Base-by-base conservation (phyloP, 2,797 vertebrate genomes). In the Danio albolineatus region DNA sequence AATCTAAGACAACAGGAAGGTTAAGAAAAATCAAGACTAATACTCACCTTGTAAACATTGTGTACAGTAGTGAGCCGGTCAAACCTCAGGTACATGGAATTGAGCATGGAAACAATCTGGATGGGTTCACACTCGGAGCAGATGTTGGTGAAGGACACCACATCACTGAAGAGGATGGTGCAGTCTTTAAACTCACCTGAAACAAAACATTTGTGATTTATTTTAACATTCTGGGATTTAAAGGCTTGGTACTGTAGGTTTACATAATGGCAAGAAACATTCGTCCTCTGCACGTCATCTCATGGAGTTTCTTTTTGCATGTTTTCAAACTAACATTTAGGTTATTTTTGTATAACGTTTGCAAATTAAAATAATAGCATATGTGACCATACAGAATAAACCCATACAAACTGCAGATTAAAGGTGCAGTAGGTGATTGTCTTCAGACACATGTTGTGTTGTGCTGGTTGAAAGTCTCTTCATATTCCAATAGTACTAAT, bases 31-130 rank as follows among this genome's bases (percentile, higher is more conserved):
- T 56, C 12, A 7, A 54, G 16, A 51, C 17, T 49, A 9, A 17
- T 7, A 41, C 14, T n/a, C 89, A 95, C 94, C 93, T 95, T 95
- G 85, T 94, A 95, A 46, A 95, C 94, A 0, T 92, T 91, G 64
- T 95, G 94, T 16, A 95, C 93, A 0, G 93, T 95, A 62, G 94
- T 95, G 84, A 95, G 90, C 9, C 92, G 91, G 88, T 95, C 94
- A 21, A 95, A 95, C 7, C 84, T 88, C 54, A 95, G 88, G 85
- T 94, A 95, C 93, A 95, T 95, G 19, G 93, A 89, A 87, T 95
- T 95, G 51, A 95, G 87, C 94, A 95, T 94, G 70, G 90, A 86
- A 57, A 95, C 91, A 14, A 95, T 95, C 87, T 94, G 92, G 78
- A 95, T 94, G 10, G 94, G 94, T 76, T 95, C 94, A 80, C 94